Conservation (phyloP, 2,113 vertebrate species). For the human (Homo sapiens) region GRCh38 chr6:79406001-79406500, state of each 20-base stretch:
- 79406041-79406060: background rate
- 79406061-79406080: background rate
- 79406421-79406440: conserved; percentile 88
- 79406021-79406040: background rate
- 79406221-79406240: conserved; percentile 91
- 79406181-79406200: conserved; percentile 88
- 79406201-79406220: conserved; percentile 87
- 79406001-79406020: background rate
- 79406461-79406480: conserved; percentile 90
- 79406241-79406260: conserved; percentile 85
- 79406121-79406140: background rate
- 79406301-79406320: conserved; percentile 84
- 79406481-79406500: conserved; percentile 89
- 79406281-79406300: conserved; percentile 86
- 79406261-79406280: conserved; percentile 88
- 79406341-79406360: conserved; percentile 89
- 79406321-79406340: conserved; percentile 90
- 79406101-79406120: background rate
- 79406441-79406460: conserved; percentile 86
- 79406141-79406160: conserved; percentile 64
- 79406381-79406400: conserved; percentile 88
- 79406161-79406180: conserved; percentile 87
- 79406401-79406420: conserved; percentile 91
- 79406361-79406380: conserved; percentile 91
- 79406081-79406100: background rate